These are phyloP conservation scores for Phthorimaea operculella DNA, from an alignment of 1,140 invertebrate species.

Conservation along the genomic window DNA sequence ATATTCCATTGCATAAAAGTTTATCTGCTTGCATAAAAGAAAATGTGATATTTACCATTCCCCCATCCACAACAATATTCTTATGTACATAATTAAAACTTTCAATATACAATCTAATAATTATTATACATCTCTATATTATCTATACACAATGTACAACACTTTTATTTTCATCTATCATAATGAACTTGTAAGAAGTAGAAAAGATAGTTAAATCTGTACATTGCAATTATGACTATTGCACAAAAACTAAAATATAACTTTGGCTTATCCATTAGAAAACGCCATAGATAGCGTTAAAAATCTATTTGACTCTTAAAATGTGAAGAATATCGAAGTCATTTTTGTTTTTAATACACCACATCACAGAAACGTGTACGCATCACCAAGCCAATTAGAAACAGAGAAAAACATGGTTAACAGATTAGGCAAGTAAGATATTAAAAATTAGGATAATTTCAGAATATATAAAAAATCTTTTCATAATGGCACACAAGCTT, in stretches of 20 bases:
- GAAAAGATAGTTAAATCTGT: conserved; percentile 35
- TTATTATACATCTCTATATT: conserved; percentile 43
- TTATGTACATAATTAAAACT: conserved; percentile 20
- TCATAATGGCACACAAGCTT: conserved; percentile 38
- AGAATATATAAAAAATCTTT: no score
- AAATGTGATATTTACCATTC: conserved; percentile 43
- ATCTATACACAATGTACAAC: conserved; percentile 58
- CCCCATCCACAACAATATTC: conserved; percentile 19
- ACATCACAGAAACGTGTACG: conserved; percentile 25
- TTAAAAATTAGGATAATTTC: neutral
- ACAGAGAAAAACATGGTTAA: neutral
- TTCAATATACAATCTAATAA: conserved; percentile 31
- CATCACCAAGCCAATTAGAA: neutral
- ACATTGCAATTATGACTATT: conserved; percentile 62
- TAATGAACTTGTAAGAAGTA: conserved; percentile 36
- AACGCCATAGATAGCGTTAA: conserved; percentile 41
- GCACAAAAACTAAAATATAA: conserved; percentile 63
- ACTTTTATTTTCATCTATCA: conserved; percentile 31
- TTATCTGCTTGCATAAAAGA: no score
- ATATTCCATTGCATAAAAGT: no score
- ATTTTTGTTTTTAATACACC: conserved; percentile 8
- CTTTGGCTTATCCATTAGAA: conserved; percentile 62
- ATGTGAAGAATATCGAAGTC: neutral
- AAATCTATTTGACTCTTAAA: conserved; percentile 12
- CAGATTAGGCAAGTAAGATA: neutral